Evolutionary conservation across 2,113 vertebrate genomes (phyloP), one percentile per base, ranked within the genome.

Genomic region (Martes martes): DNA sequence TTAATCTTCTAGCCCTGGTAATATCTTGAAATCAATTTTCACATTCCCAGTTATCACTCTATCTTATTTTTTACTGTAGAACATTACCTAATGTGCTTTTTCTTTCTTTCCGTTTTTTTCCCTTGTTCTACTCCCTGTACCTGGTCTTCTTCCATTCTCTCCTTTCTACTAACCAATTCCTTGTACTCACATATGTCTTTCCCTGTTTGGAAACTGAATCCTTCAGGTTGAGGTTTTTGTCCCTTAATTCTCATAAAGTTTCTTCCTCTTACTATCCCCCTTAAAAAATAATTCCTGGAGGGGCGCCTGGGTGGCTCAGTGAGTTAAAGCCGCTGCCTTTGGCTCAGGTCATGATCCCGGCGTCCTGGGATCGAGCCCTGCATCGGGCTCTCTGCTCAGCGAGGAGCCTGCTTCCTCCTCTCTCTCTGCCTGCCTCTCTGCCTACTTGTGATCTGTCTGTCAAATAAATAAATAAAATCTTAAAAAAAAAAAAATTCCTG

Each of bases 21-120:
- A 63, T 83, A 55, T 16, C 10, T 91, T 81, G 47, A 67, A 94
- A 79, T 92, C 76, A 83, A 73, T 94, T 82, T 79, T 63, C 45
- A 63, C n/a, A 13, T 83, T 71, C 33, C 18, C 23, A n/a, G 42
- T 52, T 39, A 55, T 63, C 52, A 63, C 52, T 55, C 52, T 55
- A 16, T 55, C 52, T 7, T 23, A 42, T 31, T 69, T 94, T 82
- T 71, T 52, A 55, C 18, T 19, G 61, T 3, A 45, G 76, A 84
- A 92, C n/a, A 50, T 63, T 94, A 36, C 61, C 69, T 69, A 76
- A 33, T 55, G 21, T 84, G 36, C 14, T 79, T 88, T 94, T 94
- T 95, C 91, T 84, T 83, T 92, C 82, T 88, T 83, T n/a, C 26
- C 6, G 13, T 87, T 82, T 82, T 82, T 71, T 96, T 76, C 23